A percentile compares a stretch with the other conserved stretches of the same genome.
phyloP scores from a whole-genome alignment of 2,797 vertebrate species.

The Esox lucius region DNA sequence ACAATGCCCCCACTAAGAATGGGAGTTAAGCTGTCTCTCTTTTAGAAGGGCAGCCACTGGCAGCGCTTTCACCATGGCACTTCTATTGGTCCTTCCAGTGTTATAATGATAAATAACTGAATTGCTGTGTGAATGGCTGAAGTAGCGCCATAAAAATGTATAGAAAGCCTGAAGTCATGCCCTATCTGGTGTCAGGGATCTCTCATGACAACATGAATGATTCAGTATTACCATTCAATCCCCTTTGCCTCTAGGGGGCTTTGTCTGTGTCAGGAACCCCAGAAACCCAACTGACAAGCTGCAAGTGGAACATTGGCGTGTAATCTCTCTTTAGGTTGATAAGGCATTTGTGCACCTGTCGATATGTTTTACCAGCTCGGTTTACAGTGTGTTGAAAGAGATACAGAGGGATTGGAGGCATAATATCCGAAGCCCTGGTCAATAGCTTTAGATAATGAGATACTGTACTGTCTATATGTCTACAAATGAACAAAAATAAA shows the following conservation, averaged over 20 bases:
- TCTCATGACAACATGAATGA: neutral
- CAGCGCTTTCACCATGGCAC: neutral
- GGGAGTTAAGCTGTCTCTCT: slow-evolving; percentile 19
- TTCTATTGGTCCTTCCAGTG: no score
- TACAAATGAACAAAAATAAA: no score
- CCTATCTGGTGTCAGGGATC: neutral
- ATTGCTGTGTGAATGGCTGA: neutral
- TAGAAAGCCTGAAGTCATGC: neutral
- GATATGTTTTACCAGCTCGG: slow-evolving; percentile 51
- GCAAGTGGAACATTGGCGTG: slow-evolving; percentile 53
- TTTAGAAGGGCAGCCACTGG: neutral
- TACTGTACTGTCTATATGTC: no score
- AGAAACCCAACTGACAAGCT: slow-evolving; percentile 52
- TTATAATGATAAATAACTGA: neutral
- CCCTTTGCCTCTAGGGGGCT: slow-evolving; percentile 9
- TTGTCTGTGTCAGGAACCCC: slow-evolving; percentile 6
- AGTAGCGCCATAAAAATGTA: neutral
- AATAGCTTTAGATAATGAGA: neutral
- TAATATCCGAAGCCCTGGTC: slow-evolving; percentile 13
- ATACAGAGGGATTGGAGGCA: slow-evolving; percentile 6
- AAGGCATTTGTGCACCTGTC: slow-evolving; percentile 67
- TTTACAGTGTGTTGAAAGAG: slow-evolving; percentile 22
- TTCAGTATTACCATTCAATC: slow-evolving; percentile 2
- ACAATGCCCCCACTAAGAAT: slow-evolving; percentile 28
- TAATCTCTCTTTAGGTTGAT: slow-evolving; percentile 57